A percentile compares a stretch with the other conserved stretches of the same genome.
Conservation (phyloP, 2,888 invertebrate species). For the Odontothrips loti region DNA sequence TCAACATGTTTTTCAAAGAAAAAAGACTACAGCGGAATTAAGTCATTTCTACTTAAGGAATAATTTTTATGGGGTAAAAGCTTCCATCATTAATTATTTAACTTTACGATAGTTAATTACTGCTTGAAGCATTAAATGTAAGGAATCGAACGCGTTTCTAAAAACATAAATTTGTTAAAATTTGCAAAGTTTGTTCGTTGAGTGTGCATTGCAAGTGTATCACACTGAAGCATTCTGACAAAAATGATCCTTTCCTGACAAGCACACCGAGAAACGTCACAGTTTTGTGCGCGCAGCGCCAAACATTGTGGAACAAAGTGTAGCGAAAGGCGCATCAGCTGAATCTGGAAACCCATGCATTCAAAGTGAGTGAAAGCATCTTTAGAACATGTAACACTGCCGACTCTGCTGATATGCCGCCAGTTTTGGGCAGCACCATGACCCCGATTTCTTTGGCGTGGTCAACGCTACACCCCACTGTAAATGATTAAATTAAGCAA, state of each 20-base stretch:
- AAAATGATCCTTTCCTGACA: not conserved
- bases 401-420: too few relatives aligned
- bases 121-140: too few relatives aligned
- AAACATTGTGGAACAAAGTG: constrained; percentile 5
- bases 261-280: too few relatives aligned
- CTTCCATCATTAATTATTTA: too few relatives aligned
- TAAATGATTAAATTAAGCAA: too few relatives aligned
- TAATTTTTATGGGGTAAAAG: too few relatives aligned
- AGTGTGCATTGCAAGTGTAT: not conserved
- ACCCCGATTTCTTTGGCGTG: too few relatives aligned
- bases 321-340: not conserved
- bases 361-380: not conserved
- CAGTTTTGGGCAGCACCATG: too few relatives aligned
- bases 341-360: not conserved
- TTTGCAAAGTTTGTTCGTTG: not conserved
- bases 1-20: not conserved
- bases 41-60: too few relatives aligned
- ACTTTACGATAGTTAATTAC: too few relatives aligned
- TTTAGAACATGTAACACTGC: too few relatives aligned
- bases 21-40: not conserved
- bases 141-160: not conserved
- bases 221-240: not conserved
- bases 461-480: too few relatives aligned
- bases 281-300: not conserved
- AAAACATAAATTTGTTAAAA: not conserved